Base-by-base conservation (phyloP, 53 echinoderm and acorn worm species). In the Stichopus horrens region DNA sequence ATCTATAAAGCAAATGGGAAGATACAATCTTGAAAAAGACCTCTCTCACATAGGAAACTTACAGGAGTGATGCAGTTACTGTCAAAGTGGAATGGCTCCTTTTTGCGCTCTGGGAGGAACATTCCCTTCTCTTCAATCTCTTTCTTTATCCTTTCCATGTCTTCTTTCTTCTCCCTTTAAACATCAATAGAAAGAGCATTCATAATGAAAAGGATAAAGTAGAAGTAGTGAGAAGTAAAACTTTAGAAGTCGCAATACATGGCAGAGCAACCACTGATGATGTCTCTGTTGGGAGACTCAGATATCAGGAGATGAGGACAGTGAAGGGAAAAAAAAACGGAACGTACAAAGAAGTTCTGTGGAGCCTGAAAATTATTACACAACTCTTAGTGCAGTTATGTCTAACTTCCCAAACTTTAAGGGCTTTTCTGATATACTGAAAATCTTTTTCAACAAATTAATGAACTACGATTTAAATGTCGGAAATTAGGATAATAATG, bases 41-140 rank as follows among this genome's bases (percentile, higher is more conserved):
- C n/a, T 67, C n/a, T 37, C 37, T 37, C 37, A 37, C 37, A 37
- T 37, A 37, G 5, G n/a, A 22, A 55, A 88, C 96, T 94, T 89
- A 95, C 96, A 2, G 98, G 95, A 53, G 98, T 98, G 76, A 95
- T 98, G 68, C 98, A 98, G 89, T 98, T 98, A 77, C 95, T 98
- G 79, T 98, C 98, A 91, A 98, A 98, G 82, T 98, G 95, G 51
- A 91, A 91, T 73, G 83, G 88, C 19, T 89, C 90, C 9, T 91
- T 77, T 67, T 98, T 98, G 5, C 91, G 88, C 51, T 92, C 93
- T 4, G 98, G 98, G 16, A 98, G 91, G 75, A 86, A 90, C 7
- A 91, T 90, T 5, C 98, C 98, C 52, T 89, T 86, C 0, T 92
- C 90, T 56, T 74, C 58, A 23, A 98, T 93, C 90, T 98, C 98